Evolutionary conservation across 2,888 invertebrate genomes (phyloP).

Genomic region (Abrostola triplasia): DNA sequence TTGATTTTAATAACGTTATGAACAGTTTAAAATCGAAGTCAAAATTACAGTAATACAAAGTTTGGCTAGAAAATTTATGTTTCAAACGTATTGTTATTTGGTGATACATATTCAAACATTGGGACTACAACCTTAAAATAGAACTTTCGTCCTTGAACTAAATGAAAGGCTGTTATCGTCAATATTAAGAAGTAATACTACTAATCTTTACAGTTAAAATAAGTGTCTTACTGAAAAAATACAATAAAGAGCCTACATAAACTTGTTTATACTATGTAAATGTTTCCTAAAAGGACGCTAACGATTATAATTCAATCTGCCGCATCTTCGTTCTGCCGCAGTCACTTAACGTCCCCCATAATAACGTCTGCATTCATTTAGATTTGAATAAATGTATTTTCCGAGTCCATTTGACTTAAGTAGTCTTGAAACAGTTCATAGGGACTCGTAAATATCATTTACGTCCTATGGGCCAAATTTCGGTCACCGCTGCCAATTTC

Average conservation of each 20-base stretch:
- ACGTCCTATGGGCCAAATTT: no score
- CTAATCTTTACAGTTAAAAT: no score
- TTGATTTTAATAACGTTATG: no score
- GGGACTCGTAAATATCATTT: no score
- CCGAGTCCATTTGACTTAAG: background rate
- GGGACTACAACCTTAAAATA: background rate
- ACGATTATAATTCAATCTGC: constrained; percentile 29
- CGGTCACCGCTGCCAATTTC: no score
- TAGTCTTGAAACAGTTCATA: no score
- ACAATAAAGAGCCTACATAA: background rate
- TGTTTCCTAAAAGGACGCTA: constrained; percentile 16
- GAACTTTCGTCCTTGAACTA: background rate
- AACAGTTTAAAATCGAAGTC: no score
- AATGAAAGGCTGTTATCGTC: background rate
- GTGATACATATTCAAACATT: no score
- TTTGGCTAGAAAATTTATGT: no score
- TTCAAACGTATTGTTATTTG: no score
- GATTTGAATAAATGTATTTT: constrained; percentile 3
- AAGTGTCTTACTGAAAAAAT: no score
- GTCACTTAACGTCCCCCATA: constrained; percentile 21
- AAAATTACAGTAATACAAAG: no score
- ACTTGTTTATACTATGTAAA: constrained; percentile 8
- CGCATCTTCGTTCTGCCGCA: constrained; percentile 29
- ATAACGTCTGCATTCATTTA: constrained; percentile 10
- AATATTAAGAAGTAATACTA: background rate